Evolutionary conservation across 2,113 vertebrate genomes (phyloP).

Genomic region (Rhea americana): DNA sequence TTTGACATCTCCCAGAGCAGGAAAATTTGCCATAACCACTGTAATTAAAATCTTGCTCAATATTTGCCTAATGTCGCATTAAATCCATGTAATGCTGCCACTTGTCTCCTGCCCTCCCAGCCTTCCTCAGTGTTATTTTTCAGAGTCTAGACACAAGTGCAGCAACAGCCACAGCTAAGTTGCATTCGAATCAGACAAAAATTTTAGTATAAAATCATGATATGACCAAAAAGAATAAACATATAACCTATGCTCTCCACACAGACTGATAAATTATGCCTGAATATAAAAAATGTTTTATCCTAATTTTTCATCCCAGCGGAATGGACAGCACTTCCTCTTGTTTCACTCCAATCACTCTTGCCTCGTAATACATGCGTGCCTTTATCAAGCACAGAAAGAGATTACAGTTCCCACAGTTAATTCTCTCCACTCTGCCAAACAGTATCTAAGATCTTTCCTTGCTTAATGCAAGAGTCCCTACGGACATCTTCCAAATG

Average conservation of each 20-base stretch:
- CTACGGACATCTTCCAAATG: neutral
- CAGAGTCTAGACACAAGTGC: neutral
- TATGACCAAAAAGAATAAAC: neutral
- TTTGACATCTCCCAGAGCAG: constrained; percentile 23
- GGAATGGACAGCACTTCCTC: neutral
- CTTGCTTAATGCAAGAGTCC: neutral
- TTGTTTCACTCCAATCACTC: neutral
- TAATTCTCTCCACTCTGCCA: constrained; percentile 2
- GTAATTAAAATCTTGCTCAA: constrained; percentile 41
- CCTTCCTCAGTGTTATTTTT: constrained; percentile 29
- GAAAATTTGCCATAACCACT: constrained; percentile 4
- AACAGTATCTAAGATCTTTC: neutral
- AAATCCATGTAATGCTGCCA: neutral
- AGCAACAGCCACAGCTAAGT: neutral
- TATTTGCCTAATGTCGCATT: constrained; percentile 13
- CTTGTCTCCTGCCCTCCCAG: neutral
- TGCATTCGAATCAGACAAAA: neutral
- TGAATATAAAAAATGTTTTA: neutral
- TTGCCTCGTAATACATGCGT: neutral
- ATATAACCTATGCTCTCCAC: neutral
- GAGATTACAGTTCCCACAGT: neutral
- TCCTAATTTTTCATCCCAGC: constrained; percentile 21
- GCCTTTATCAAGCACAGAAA: neutral
- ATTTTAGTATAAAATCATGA: neutral
- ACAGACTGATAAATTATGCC: neutral